Percentiles rank a stretch among this genome's conserved stretches.
phyloP scores from a whole-genome alignment of 1,140 invertebrate genomes.

The Drosophila erecta region DNA sequence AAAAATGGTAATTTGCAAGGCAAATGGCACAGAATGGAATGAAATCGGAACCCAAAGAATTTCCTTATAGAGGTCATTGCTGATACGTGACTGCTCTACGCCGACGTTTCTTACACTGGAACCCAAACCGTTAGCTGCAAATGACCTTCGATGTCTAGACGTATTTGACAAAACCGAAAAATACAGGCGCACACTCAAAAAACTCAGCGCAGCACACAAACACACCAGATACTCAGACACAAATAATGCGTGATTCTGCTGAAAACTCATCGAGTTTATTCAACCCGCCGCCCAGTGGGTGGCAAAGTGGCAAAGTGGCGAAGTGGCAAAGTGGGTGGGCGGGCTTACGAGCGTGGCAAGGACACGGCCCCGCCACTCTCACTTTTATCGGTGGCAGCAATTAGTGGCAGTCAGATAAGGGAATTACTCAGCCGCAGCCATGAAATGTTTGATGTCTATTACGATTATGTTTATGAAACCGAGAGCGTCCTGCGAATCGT shows the following conservation, averaged over 20 bases:
- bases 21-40: conserved; percentile 46
- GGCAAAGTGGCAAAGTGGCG: no score
- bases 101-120: conserved; percentile 9
- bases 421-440: conserved; percentile 25
- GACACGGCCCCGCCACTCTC: conserved; percentile 19
- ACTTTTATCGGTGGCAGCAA: conserved; percentile 57
- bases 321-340: not conserved
- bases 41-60: conserved; percentile 40
- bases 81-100: conserved; percentile 7
- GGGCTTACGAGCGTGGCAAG: conserved; percentile 12
- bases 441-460: conserved; percentile 32
- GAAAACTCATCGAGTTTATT: conserved; percentile 68
- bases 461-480: conserved; percentile 8
- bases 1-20: conserved; percentile 59
- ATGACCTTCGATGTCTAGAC: conserved; percentile 79
- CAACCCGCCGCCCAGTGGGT: conserved; percentile 50
- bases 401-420: conserved; percentile 58
- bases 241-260: conserved; percentile 68
- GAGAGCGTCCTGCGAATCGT: conserved; percentile 1
- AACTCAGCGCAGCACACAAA: conserved; percentile 21
- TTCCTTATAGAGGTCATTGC: conserved; percentile 48
- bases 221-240: conserved; percentile 32
- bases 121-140: conserved; percentile 49
- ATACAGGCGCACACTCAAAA: conserved; percentile 45
- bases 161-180: conserved; percentile 72